A percentile compares a stretch with the other conserved stretches of the same genome.
Conservation (phyloP, 2,797 vertebrate species). For the Bradypodion ventrale region DNA sequence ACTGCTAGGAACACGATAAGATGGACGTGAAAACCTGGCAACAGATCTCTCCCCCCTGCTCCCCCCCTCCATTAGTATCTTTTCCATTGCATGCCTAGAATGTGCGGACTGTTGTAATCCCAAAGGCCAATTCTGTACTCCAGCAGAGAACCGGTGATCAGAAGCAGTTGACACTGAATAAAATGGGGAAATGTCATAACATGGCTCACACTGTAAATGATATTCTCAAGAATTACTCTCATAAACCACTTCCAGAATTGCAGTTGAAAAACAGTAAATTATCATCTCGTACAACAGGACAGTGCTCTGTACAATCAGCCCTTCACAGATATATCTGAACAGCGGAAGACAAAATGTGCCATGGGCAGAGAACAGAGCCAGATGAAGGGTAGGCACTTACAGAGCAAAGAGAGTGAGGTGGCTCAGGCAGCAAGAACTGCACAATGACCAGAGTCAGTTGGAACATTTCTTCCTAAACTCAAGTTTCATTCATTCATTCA, state of each 20-base stretch:
- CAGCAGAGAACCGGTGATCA: conserved; percentile 2
- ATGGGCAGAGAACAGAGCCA: too few species aligned
- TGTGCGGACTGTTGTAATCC: not conserved
- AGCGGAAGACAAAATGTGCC: not conserved
- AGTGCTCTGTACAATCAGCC: not conserved
- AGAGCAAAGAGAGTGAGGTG: not conserved
- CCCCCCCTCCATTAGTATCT: not conserved
- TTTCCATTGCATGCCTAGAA: not conserved
- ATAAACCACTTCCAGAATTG: not conserved
- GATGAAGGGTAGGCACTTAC: not conserved
- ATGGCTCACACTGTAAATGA: not conserved
- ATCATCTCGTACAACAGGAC: not conserved
- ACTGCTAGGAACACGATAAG: not conserved
- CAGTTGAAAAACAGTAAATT: not conserved
- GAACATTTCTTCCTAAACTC: not conserved
- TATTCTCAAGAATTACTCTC: not conserved
- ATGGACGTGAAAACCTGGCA: not conserved
- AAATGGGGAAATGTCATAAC: not conserved
- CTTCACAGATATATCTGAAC: not conserved
- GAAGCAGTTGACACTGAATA: not conserved
- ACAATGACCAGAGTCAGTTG: not conserved
- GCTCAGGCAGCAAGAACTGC: not conserved
- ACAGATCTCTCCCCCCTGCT: too few species aligned
- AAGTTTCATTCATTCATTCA: too few species aligned
- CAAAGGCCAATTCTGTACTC: not conserved